phyloP scores from a whole-genome alignment of 1,140 invertebrate genomes.

The Lepidurus couesii region DNA sequence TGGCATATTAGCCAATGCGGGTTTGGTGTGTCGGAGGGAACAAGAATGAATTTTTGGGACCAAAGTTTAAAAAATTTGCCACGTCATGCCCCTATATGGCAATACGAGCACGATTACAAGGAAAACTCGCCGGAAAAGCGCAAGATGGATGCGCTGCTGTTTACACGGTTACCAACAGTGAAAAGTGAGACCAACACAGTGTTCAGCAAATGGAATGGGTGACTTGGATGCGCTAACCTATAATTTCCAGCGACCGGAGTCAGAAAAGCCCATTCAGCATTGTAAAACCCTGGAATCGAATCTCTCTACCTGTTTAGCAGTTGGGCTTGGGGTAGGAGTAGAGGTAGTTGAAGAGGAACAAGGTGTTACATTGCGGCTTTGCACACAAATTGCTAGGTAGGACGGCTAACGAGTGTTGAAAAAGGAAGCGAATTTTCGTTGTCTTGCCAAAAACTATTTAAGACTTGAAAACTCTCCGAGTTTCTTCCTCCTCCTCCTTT shows the following conservation, averaged over 20 bases:
- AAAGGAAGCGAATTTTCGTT: background rate
- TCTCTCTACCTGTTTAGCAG: background rate
- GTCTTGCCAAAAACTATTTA: background rate
- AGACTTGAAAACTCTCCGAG: background rate
- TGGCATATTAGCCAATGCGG: background rate
- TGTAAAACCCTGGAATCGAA: background rate
- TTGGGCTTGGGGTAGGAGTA: background rate
- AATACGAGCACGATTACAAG: background rate
- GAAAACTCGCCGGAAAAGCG: background rate
- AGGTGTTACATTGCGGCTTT: constrained; percentile 11
- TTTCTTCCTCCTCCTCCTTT: background rate
- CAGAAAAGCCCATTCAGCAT: background rate
- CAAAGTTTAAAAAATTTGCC: background rate
- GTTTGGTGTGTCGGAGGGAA: background rate
- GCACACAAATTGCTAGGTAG: constrained; percentile 2
- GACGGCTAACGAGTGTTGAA: background rate
- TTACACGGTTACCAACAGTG: no score
- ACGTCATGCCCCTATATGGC: background rate
- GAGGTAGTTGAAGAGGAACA: background rate
- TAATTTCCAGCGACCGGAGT: background rate
- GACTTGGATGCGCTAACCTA: background rate
- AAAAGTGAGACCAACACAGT: no score
- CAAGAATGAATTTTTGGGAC: background rate
- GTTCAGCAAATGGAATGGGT: background rate
- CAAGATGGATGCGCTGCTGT: background rate